These are phyloP conservation scores for Ailurus styani DNA, from an alignment of 2,113 vertebrate species.

Conservation along the genomic window DNA sequence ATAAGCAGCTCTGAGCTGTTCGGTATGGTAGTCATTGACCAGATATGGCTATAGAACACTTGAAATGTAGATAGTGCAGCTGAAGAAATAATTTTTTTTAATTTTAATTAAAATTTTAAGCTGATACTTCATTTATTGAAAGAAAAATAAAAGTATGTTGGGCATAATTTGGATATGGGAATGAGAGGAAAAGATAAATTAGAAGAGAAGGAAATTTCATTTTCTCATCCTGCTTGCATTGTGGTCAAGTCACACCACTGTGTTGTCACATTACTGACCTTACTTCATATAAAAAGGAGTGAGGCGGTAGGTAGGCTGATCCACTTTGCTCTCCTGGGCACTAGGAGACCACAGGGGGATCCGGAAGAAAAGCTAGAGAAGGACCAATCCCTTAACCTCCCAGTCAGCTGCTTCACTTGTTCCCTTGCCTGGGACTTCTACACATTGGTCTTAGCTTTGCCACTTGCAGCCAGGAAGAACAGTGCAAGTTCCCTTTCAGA, in stretches of 20 bases:
- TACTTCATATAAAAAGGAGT: background rate
- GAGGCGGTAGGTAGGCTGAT: accelerated
- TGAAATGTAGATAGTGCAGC: background rate
- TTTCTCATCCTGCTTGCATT: background rate
- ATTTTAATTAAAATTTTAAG: background rate
- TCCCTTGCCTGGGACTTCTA: background rate
- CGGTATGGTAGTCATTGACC: background rate
- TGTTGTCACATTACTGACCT: background rate
- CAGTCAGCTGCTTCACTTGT: too few species aligned
- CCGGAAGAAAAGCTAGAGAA: background rate
- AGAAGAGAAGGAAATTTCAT: background rate
- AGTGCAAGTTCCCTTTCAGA: background rate
- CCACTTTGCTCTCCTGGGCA: background rate
- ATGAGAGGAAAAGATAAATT: background rate
- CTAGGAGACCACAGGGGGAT: background rate
- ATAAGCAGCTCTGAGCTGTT: background rate
- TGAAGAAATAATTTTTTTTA: background rate
- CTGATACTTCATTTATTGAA: background rate
- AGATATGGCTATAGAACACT: background rate
- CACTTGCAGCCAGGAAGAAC: background rate
- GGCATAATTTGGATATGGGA: background rate
- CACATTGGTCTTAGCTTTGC: background rate
- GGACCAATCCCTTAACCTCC: too few species aligned
- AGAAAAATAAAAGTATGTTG: background rate
- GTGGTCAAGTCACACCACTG: background rate